A percentile compares a stretch with the other conserved stretches of the same genome.
These are phyloP conservation scores for Epinotia brunnichana DNA, from an alignment of 2,888 invertebrate species.

Conservation along the genomic window DNA sequence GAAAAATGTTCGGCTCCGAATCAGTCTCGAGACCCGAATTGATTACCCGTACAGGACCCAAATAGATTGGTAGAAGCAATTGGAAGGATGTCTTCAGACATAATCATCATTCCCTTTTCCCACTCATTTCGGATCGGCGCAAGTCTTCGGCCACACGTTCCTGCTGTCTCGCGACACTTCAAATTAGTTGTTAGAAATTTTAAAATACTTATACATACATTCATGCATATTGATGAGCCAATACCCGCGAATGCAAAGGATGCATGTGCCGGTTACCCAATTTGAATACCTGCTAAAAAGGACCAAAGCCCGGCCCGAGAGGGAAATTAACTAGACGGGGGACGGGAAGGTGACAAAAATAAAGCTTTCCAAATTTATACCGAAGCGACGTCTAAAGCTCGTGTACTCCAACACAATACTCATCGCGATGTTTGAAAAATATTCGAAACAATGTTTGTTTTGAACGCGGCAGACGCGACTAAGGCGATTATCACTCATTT, in stretches of 20 bases:
- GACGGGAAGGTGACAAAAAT: not conserved
- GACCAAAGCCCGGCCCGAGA: slow-evolving; percentile 1
- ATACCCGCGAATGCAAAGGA: slow-evolving; percentile 3
- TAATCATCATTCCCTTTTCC: not conserved
- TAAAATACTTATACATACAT: slow-evolving; percentile 5
- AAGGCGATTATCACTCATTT: slow-evolving; percentile 28
- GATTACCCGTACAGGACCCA: not conserved
- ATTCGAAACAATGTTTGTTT: slow-evolving; percentile 15
- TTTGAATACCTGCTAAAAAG: slow-evolving; percentile 15
- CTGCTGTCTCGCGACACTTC: no score
- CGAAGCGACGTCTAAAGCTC: slow-evolving; percentile 4
- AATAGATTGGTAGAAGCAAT: slow-evolving; percentile 4
- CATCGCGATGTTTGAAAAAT: slow-evolving; percentile 10
- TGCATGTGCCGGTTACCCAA: not conserved
- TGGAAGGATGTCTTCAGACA: not conserved
- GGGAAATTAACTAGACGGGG: not conserved
- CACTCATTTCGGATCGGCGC: not conserved
- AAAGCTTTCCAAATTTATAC: slow-evolving; percentile 7
- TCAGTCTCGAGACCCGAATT: not conserved
- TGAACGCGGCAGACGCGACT: slow-evolving; percentile 7
- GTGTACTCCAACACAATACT: not conserved
- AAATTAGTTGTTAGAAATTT: not conserved
- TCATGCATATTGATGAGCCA: slow-evolving; percentile 19
- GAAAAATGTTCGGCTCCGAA: not conserved
- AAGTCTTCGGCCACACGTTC: not conserved